phyloP scores from a whole-genome alignment of 2,888 invertebrate species.

The Tenthredo livida region DNA sequence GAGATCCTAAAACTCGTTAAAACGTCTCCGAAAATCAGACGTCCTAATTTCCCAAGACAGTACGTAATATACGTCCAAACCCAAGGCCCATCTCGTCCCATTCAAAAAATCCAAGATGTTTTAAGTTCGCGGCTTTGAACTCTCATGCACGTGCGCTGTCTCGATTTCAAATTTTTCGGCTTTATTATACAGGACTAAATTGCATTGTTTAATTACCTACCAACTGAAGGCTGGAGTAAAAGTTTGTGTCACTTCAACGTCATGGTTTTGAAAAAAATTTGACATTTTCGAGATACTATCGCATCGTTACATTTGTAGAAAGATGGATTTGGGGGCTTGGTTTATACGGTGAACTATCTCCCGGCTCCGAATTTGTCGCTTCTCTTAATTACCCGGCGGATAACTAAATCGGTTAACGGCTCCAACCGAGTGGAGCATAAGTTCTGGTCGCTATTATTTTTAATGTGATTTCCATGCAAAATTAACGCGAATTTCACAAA shows the following conservation, averaged over 20 bases:
- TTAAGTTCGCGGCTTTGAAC: not conserved
- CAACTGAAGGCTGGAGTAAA: not conserved
- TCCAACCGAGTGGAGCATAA: not conserved
- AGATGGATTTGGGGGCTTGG: not conserved
- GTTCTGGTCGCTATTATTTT: not conserved
- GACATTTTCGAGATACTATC: not conserved
- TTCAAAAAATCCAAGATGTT: not conserved
- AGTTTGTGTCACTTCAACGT: not conserved
- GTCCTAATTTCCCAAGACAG: not conserved
- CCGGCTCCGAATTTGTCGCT: not conserved
- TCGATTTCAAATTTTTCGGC: not conserved
- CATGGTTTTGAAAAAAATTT: not conserved
- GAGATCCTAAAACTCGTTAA: constrained; percentile 18
- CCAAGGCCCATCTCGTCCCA: too few relatives aligned
- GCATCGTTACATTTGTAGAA: not conserved
- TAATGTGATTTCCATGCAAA: not conserved
- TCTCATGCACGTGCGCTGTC: not conserved
- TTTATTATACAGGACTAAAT: not conserved
- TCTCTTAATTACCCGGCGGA: not conserved
- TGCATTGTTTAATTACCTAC: not conserved
- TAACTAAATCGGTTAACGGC: not conserved
- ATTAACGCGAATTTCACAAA: not conserved
- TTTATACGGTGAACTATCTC: not conserved
- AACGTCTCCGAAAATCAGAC: constrained; percentile 14
- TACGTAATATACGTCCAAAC: not conserved